Evolutionary conservation across 2,113 vertebrate genomes (phyloP).

Genomic region (Oncorhynchus gorbuscha): DNA sequence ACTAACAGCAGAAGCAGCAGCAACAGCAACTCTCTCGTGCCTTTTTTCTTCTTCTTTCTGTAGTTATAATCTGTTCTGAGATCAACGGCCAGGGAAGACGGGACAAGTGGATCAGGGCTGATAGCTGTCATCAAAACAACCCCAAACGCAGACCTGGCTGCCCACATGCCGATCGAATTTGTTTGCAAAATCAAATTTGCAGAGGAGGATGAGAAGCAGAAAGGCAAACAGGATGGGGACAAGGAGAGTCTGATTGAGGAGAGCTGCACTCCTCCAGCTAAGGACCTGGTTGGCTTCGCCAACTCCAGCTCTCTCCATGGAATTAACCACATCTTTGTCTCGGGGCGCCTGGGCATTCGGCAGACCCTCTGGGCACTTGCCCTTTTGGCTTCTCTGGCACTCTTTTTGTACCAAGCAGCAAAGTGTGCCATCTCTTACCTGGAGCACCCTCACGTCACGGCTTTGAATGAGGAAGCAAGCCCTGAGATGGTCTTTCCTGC

Average conservation of each 20-base stretch:
- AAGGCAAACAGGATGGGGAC: constrained; percentile 92
- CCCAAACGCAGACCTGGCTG: constrained; percentile 78
- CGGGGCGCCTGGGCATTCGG: constrained; percentile 84
- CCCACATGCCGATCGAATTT: constrained; percentile 99
- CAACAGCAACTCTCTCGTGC: constrained; percentile 63
- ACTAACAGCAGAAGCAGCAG: constrained; percentile 61
- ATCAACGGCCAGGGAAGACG: constrained; percentile 41
- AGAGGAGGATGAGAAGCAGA: constrained; percentile 97
- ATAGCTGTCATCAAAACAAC: constrained; percentile 62
- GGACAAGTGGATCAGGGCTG: constrained; percentile 52
- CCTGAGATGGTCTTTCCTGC: constrained; percentile 92
- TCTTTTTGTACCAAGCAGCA: constrained; percentile 92
- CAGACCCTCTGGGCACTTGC: constrained; percentile 93
- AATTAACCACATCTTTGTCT: constrained; percentile 91
- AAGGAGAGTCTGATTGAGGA: constrained; percentile 94
- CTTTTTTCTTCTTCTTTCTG: constrained; percentile 28
- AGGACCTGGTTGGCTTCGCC: constrained; percentile 90
- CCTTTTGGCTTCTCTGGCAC: constrained; percentile 85
- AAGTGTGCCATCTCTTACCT: constrained; percentile 93
- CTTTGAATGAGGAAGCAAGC: constrained; percentile 86
- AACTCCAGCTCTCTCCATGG: constrained; percentile 93
- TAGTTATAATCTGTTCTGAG: constrained; percentile 67
- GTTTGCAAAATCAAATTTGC: constrained; percentile 99
- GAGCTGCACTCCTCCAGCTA: constrained; percentile 75
- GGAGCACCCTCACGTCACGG: constrained; percentile 90